Base-by-base conservation (phyloP, 2,888 invertebrate genomes). In the Dicyrtoma fusca region DNA sequence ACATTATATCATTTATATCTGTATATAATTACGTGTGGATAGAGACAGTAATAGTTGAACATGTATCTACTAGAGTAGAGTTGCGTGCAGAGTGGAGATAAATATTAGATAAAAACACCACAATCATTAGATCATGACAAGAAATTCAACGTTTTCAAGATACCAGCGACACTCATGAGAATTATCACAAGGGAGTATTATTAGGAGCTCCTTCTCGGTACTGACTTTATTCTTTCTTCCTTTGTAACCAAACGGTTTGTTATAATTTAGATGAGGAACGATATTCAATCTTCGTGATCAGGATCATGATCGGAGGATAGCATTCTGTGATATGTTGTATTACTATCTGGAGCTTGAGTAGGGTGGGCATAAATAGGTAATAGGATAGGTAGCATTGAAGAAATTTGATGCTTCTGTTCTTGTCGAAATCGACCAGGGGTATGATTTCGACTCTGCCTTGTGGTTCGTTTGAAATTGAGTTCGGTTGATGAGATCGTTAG, bases 321-420 rank as follows among this genome's bases (percentile, higher is more conserved):
- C 34, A n/a, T 34, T 34, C 3, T 34, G 34, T 34, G 34, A 34
- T 34, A 34, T 34, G 4, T 34, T 3, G 34, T 34, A 8, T 34
- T 34, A 8, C 34, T 34, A 34, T 3, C 8, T 34, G 34, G 3
- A 34, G 34, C 3, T 8, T 8, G 34, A 5, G 34, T 34, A 34
- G 34, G 34, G 34, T 34, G 8, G 3, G 34, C 34, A 34, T 34
- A 34, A 34, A 34, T 34, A 34, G n/a, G n/a, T n/a, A n/a, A n/a
- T 34, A 34, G 34, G 8, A 34, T 34, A 34, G 44, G 44, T 62
- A 44, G n/a, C 19, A 62, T 44, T 62, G 44, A 26, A 44, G 57
- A 62, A 62, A 62, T 44, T 42, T 62, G 62, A 62, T 62, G 62
- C 62, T 42, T 44, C 44, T 42, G 19, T 62, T 62, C 62, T 44